These are phyloP conservation scores for Rhea americana DNA, from an alignment of 2,113 vertebrate species.

Conservation along the genomic window DNA sequence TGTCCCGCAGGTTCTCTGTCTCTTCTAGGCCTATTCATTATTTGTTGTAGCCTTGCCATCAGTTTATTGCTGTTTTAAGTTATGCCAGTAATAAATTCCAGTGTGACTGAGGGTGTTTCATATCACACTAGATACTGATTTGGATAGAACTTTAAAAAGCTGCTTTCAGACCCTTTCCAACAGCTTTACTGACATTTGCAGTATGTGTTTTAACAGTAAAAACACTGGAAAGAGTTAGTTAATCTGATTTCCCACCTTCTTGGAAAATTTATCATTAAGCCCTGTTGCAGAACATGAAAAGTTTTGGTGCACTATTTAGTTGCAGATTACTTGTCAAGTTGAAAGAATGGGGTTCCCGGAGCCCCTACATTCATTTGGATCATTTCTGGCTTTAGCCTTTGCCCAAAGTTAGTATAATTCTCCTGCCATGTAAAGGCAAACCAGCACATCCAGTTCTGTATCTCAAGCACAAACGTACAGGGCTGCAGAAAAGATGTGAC, in stretches of 20 bases:
- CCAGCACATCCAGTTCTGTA: background rate
- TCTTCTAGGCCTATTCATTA: background rate
- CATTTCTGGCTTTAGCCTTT: background rate
- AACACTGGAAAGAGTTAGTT: background rate
- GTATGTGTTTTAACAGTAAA: background rate
- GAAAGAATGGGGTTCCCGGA: background rate
- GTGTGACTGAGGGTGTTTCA: background rate
- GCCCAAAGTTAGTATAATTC: background rate
- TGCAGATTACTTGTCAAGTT: background rate
- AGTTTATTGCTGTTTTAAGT: background rate
- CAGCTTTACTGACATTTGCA: background rate
- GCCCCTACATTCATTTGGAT: background rate
- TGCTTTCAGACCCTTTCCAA: background rate
- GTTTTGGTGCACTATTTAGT: background rate
- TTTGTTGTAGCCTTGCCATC: background rate
- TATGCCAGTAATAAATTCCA: background rate
- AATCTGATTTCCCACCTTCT: background rate
- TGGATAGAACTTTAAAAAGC: background rate
- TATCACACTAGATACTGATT: background rate
- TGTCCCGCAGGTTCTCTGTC: background rate
- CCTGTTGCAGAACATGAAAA: background rate
- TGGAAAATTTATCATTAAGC: slow-evolving; percentile 21
- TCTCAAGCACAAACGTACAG: background rate
- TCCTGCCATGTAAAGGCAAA: background rate
- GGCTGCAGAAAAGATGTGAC: background rate